phyloP scores from a whole-genome alignment of 2,113 vertebrate genomes.

The Lathamus discolor region DNA sequence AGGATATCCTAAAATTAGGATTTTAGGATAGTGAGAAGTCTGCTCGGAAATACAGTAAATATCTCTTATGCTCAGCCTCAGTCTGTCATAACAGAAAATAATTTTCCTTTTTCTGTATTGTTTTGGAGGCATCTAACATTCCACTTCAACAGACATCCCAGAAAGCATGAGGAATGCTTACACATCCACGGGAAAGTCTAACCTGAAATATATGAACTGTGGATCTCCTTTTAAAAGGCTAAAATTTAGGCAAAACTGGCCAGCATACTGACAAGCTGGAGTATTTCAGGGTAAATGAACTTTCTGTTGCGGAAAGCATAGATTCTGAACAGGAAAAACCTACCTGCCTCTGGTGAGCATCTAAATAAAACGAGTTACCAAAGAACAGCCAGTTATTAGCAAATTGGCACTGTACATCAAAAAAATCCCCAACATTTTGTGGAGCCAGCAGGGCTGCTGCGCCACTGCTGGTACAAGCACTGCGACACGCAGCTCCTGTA shows the following conservation, averaged over 20 bases:
- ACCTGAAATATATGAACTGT: neutral
- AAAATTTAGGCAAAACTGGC: neutral
- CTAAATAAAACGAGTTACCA: neutral
- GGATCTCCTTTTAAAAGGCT: neutral
- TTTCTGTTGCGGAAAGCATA: neutral
- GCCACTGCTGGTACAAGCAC: rapidly evolving
- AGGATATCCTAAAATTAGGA: too few relatives aligned
- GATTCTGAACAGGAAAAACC: neutral
- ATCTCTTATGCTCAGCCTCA: neutral
- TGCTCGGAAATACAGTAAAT: neutral
- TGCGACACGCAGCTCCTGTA: rapidly evolving
- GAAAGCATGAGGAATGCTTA: neutral
- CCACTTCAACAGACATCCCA: neutral
- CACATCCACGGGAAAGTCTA: neutral
- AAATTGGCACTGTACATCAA: too few relatives aligned
- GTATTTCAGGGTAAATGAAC: neutral
- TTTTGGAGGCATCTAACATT: neutral
- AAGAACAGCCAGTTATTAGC: rapidly evolving
- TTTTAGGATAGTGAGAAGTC: neutral
- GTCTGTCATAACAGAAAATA: neutral
- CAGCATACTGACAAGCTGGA: neutral
- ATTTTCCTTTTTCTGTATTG: neutral
- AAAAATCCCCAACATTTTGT: rapidly evolving
- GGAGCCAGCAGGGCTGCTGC: rapidly evolving
- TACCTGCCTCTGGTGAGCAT: neutral